A percentile compares a stretch with the other conserved stretches of the same genome.
Evolutionary conservation across 2,888 invertebrate species (phyloP).

Genomic region (Callyntrura sp.): DNA sequence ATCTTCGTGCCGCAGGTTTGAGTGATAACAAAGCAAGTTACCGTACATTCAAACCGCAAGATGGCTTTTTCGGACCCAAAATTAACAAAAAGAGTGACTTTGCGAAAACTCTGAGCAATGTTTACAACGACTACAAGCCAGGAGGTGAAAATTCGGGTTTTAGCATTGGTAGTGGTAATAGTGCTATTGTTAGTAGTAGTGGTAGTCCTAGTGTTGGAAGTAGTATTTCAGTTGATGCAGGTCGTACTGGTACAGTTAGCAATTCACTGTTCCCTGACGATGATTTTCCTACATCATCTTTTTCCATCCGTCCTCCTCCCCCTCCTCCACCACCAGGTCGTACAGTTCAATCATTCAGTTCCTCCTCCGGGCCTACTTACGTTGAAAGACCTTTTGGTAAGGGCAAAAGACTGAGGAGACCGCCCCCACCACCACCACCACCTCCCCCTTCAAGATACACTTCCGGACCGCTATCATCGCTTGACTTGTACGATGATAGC

Average conservation of each 20-base stretch:
- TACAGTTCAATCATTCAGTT: no score
- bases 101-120: slow-evolving; percentile 62
- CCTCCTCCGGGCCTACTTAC: slow-evolving; percentile 12
- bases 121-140: slow-evolving; percentile 73
- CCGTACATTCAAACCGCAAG: slow-evolving; percentile 58
- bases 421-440: slow-evolving; percentile 33
- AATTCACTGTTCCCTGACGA: slow-evolving; percentile 35
- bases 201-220: slow-evolving; percentile 1
- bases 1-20: slow-evolving; percentile 11
- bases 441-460: slow-evolving; percentile 18
- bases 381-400: slow-evolving; percentile 20
- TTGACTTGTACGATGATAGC: slow-evolving; percentile 48
- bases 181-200: background rate
- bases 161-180: background rate
- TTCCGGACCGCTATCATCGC: slow-evolving; percentile 52
- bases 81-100: slow-evolving; percentile 47
- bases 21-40: slow-evolving; percentile 35
- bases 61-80: slow-evolving; percentile 35
- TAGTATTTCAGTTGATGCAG: slow-evolving; percentile 2
- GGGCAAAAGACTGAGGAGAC: background rate
- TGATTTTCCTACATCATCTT: background rate
- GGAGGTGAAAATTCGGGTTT: slow-evolving; percentile 56
- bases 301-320: slow-evolving; percentile 1
- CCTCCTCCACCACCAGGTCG: background rate
- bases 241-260: slow-evolving; percentile 28